Base-by-base conservation (phyloP, 2,888 invertebrate species). In the Tinea trinotella region DNA sequence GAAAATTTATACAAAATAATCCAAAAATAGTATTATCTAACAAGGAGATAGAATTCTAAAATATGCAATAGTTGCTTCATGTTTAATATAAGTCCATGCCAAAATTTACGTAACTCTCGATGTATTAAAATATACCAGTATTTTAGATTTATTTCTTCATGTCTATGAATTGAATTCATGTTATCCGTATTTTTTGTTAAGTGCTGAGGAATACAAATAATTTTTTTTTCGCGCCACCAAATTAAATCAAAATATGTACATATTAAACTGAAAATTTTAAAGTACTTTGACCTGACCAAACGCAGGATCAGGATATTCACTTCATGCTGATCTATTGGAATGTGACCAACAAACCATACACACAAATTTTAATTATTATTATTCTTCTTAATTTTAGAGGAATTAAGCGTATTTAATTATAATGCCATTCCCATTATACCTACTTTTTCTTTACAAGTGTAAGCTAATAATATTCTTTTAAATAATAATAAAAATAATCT, bases 171-270 rank as follows among this genome's bases (percentile, higher is more conserved):
- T 15, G 2, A 40, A 40, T 40, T 40, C 40, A 40, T 40, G 13
- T 40, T 40, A 40, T 4, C 40, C 12, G 13, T 40, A 40, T 40
- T 40, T 40, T 40, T 40, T 40, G 40, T 40, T 40, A 40, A 40
- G 13, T 40, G 40, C 40, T 3, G 13, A 12, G 4, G 40, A 40
- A 13, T 40, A 35, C 35, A 35, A 35, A 35, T 35, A 35, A 10
- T 15, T 40, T 40, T n/a, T n/a, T 30, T 30, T 40, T 40, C 15
- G 6, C 40, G 5, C 7, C 13, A 40, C 15, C 12, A 40, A n/a
- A 40, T 40, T 40, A 40, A 40, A n/a, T 13, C 40, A 40, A 40
- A 40, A 15, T 40, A 40, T 40, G 40, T 40, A 13, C 40, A 40
- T 40, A 2, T 13, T 40, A 13, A 13, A n/a, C 5, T 35, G 2